Conservation (phyloP, 2,797 vertebrate species). For the Sebastes variabilis region DNA sequence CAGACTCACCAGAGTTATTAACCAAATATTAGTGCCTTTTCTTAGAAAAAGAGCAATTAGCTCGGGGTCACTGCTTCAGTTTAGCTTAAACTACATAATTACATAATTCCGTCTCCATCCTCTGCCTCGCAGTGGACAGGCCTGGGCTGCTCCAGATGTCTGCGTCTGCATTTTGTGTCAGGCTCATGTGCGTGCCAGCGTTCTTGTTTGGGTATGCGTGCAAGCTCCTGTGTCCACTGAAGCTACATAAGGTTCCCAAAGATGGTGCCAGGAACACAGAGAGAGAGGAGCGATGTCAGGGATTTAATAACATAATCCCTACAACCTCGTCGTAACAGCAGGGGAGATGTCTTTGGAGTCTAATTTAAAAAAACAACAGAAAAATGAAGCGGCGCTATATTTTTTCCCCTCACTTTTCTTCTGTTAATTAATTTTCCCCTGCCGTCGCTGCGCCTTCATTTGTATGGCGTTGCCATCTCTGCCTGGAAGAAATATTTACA, state of each 20-base stretch:
- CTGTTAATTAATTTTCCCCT: slow-evolving; percentile 54
- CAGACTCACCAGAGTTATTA: background rate
- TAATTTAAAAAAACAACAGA: slow-evolving; percentile 52
- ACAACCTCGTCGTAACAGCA: slow-evolving; percentile 47
- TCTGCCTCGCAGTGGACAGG: slow-evolving; percentile 32
- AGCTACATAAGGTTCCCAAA: slow-evolving; percentile 51
- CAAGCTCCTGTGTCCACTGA: slow-evolving; percentile 2
- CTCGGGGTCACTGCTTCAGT: slow-evolving; percentile 39
- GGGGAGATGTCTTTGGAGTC: slow-evolving; percentile 51
- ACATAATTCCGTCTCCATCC: slow-evolving; percentile 52
- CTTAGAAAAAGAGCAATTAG: slow-evolving; percentile 24
- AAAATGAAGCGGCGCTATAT: slow-evolving; percentile 27
- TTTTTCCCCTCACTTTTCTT: background rate
- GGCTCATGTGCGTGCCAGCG: slow-evolving; percentile 4
- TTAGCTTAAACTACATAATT: slow-evolving; percentile 40
- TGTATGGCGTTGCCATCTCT: slow-evolving; percentile 41
- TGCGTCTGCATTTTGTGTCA: slow-evolving; percentile 31
- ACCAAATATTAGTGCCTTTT: slow-evolving; percentile 19
- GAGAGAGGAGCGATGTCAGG: slow-evolving; percentile 40
- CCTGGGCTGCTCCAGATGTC: slow-evolving; percentile 39
- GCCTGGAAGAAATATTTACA: slow-evolving; percentile 63
- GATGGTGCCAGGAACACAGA: slow-evolving; percentile 45
- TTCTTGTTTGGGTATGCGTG: slow-evolving; percentile 24
- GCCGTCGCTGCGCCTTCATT: slow-evolving; percentile 38
- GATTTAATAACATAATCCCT: slow-evolving; percentile 67